Base-by-base conservation (phyloP, 1,140 invertebrate species). In the Lucilia sericata region DNA sequence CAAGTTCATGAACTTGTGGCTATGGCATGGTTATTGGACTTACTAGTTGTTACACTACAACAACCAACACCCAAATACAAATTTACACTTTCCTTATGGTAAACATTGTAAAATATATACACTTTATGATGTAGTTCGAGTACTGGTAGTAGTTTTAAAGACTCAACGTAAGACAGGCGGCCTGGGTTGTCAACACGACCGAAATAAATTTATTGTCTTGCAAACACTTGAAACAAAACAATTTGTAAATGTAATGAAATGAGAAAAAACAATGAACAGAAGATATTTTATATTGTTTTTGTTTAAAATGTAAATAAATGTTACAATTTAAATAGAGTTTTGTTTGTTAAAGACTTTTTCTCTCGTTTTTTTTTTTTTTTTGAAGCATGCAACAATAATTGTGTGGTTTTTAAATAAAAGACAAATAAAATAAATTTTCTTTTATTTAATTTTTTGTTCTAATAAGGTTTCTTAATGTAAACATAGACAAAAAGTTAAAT, bases 361-460 rank as follows among this genome's bases (percentile, higher is more conserved):
- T 0, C 14, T 60, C 51, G 12, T 60, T 17, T 55, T 60, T 60
- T 60, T 60, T n/a, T 60, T 17, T 60, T 12, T n/a, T 60, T 60
- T 60, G 14, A 17, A 60, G 0, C n/a, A n/a, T 60, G 55, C 1
- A 60, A 60, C 55, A 60, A 60, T 60, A 60, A 60, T 60, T 60
- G 55, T 60, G 55, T 60, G 55, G 55, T 60, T 60, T 60, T 60
- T 14, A n/a, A 42, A 14, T 7, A 60, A 60, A 60, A 60, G 14
- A n/a, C 13, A 14, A 60, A 60, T 7, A 14, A n/a, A 60, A n/a
- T 14, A n/a, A n/a, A 60, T n/a, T 60, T n/a, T 60, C 4, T n/a
- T 60, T 60, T 60, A 60, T 60, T 60, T 60, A 60, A 60, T n/a
- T n/a, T 60, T 60, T 60, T 60, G n/a, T 60, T 60, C 55, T 60